Evolutionary conservation across 2,113 vertebrate species (phyloP).

Genomic region (Emydura subglobosa): DNA sequence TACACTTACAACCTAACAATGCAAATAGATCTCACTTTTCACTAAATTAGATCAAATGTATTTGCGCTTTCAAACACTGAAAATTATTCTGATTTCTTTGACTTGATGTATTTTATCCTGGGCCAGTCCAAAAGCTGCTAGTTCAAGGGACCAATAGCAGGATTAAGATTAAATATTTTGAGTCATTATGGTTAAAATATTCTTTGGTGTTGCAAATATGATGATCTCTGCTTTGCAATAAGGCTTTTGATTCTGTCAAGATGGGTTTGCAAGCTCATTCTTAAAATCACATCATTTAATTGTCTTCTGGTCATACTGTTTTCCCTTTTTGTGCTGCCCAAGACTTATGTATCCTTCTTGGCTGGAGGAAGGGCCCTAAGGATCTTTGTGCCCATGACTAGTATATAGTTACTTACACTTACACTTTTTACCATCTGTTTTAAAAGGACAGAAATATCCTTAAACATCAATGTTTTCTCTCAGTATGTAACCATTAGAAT

Average conservation of each 20-base stretch:
- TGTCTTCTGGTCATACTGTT: background rate
- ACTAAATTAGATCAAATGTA: background rate
- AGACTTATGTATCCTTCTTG: background rate
- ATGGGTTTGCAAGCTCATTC: background rate
- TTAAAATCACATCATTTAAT: background rate
- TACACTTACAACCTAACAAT: background rate
- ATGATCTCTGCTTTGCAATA: background rate
- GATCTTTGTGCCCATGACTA: background rate
- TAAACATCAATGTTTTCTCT: background rate
- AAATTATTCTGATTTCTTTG: background rate
- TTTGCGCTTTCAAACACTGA: background rate
- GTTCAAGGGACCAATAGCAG: background rate
- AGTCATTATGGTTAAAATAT: background rate
- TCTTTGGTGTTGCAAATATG: background rate
- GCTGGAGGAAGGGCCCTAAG: background rate
- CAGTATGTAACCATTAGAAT: background rate
- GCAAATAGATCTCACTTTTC: background rate
- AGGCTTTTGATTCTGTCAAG: background rate
- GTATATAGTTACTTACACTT: background rate
- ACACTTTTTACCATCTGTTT: background rate
- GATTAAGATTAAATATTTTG: background rate
- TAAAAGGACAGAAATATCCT: background rate
- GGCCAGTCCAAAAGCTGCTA: background rate
- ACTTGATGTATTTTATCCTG: background rate
- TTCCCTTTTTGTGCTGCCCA: background rate